Conservation (phyloP, 2,797 vertebrate species). For the Centroberyx gerrardi region DNA sequence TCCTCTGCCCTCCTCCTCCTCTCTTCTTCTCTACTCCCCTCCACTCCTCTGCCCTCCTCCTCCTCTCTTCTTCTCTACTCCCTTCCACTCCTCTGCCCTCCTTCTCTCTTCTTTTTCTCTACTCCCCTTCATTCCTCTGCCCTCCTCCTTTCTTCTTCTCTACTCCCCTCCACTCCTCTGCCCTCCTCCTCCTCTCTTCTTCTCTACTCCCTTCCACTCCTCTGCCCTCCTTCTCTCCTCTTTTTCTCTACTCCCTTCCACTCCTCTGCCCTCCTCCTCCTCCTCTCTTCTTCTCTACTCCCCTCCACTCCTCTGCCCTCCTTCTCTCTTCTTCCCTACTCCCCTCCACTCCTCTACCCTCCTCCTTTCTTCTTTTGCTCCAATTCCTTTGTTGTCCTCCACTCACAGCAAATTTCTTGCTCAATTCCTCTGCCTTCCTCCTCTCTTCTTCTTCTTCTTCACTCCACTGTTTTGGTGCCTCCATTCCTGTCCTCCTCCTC, state of each 20-base stretch:
- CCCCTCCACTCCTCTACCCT: neutral
- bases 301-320: too few species aligned
- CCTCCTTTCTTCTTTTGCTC: too few species aligned
- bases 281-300: too few species aligned
- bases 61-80: too few species aligned
- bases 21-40: too few species aligned
- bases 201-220: neutral
- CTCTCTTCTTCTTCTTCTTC: neutral
- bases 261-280: slow-evolving; percentile 4
- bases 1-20: neutral
- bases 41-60: too few species aligned
- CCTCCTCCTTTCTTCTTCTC: slow-evolving; percentile 12
- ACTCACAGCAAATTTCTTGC: too few species aligned
- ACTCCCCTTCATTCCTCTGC: neutral
- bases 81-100: too few species aligned
- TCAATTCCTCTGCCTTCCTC: neutral
- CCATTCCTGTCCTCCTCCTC: slow-evolving; percentile 6
- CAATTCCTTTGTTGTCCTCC: too few species aligned
- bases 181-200: neutral
- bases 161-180: neutral
- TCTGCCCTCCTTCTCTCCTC: slow-evolving; percentile 5
- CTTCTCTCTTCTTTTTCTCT: too few species aligned
- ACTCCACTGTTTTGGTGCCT: too few species aligned
- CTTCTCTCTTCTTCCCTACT: neutral
- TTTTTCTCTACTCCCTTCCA: neutral